These are phyloP conservation scores for Papilio dardanus DNA, from an alignment of 1,140 invertebrate genomes.

Conservation along the genomic window DNA sequence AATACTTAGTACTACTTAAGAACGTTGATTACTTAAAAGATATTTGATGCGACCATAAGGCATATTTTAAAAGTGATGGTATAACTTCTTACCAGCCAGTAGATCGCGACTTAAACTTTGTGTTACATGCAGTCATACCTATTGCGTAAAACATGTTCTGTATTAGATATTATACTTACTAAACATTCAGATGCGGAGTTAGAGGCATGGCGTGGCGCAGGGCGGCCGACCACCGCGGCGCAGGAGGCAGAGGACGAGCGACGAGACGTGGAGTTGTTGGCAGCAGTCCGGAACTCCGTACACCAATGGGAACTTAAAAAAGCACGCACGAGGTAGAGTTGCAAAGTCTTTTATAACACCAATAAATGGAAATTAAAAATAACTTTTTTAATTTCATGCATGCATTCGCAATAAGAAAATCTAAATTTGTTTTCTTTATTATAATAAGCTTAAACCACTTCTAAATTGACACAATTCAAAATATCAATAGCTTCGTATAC, in stretches of 20 bases:
- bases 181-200: slow-evolving; percentile 72
- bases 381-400: too few relatives aligned
- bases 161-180: too few relatives aligned
- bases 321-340: slow-evolving; percentile 72
- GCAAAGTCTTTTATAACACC: background rate
- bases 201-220: slow-evolving; percentile 70
- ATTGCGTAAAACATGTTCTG: too few relatives aligned
- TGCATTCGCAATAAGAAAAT: background rate
- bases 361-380: background rate
- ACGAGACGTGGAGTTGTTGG: slow-evolving; percentile 84
- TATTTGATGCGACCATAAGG: too few relatives aligned
- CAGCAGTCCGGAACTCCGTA: slow-evolving; percentile 84
- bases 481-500: too few relatives aligned
- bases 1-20: background rate
- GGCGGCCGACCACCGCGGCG: slow-evolving; percentile 60
- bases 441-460: too few relatives aligned
- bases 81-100: too few relatives aligned
- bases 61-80: too few relatives aligned
- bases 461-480: too few relatives aligned
- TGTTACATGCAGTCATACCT: too few relatives aligned
- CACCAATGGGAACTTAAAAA: slow-evolving; percentile 82
- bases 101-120: too few relatives aligned
- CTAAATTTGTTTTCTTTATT: background rate
- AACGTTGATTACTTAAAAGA: too few relatives aligned
- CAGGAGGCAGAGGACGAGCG: slow-evolving; percentile 84